phyloP scores from a whole-genome alignment of 2,113 vertebrate genomes.

The human region DNA sequence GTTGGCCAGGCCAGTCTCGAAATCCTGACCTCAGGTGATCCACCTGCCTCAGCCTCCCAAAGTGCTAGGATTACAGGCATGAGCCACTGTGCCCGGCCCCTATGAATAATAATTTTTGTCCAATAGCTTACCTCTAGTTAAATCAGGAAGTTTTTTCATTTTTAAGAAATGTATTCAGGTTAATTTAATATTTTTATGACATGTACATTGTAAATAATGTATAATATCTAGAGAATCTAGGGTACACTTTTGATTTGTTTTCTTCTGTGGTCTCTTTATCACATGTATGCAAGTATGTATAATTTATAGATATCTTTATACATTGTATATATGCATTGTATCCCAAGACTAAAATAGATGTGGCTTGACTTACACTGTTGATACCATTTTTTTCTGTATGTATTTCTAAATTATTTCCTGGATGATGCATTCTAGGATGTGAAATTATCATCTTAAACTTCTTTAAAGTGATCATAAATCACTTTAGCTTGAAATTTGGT shows the following conservation, averaged over 20 bases:
- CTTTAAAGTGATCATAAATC: constrained; percentile 27
- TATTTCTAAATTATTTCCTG: constrained; percentile 57
- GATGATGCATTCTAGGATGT: constrained; percentile 22
- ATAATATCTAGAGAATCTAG: constrained; percentile 5
- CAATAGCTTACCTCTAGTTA: constrained; percentile 14
- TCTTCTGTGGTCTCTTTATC: constrained; percentile 21
- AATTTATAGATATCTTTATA: constrained; percentile 54
- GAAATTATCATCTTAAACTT: constrained; percentile 24
- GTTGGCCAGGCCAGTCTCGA: too few relatives aligned
- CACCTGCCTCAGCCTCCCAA: too few relatives aligned
- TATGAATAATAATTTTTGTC: background rate
- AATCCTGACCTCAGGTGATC: too few relatives aligned
- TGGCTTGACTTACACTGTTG: constrained; percentile 16
- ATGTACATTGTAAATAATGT: constrained; percentile 54
- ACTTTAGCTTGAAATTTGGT: constrained; percentile 60
- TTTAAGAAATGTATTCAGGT: constrained; percentile 31
- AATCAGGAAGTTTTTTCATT: constrained; percentile 43
- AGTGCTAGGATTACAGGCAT: too few relatives aligned
- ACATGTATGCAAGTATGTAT: constrained; percentile 21
- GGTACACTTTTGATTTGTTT: constrained; percentile 46
- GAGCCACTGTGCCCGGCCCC: too few relatives aligned
- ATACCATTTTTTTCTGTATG: constrained; percentile 16
- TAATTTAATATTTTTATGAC: constrained; percentile 16
- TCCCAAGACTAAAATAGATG: background rate
- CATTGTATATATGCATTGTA: constrained; percentile 39